Evolutionary conservation across 2,797 vertebrate genomes (phyloP).

Genomic region (Xerus rutilus): DNA sequence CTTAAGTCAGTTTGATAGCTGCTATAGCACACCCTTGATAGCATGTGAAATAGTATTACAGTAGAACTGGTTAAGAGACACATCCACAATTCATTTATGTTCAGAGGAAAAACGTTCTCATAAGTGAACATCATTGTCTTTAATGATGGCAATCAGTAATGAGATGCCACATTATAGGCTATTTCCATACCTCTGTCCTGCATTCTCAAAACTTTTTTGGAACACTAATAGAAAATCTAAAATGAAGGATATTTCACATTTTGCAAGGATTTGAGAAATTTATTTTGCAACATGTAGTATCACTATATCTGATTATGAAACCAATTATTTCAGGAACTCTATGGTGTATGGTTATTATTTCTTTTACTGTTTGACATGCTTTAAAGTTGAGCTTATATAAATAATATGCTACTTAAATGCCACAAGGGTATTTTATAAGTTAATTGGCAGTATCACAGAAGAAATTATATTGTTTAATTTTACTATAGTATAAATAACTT

Average conservation of each 20-base stretch:
- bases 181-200: rapidly evolving
- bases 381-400: constrained; percentile 55
- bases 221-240: not conserved
- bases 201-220: not conserved
- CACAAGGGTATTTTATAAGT: constrained; percentile 52
- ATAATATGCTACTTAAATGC: constrained; percentile 45
- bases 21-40: rapidly evolving
- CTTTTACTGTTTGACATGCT: constrained; percentile 19
- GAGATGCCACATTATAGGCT: not conserved
- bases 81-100: not conserved
- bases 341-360: not conserved
- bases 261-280: not conserved
- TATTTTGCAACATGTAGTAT: not conserved
- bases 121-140: not conserved
- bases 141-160: not conserved
- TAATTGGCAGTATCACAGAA: constrained; percentile 46
- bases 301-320: not conserved
- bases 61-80: not conserved
- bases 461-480: constrained; percentile 54
- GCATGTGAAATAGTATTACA: rapidly evolving
- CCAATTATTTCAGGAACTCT: not conserved
- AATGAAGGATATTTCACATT: not conserved
- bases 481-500: constrained; percentile 15
- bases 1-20: not conserved
- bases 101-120: not conserved